Evolutionary conservation across 2,888 invertebrate species (phyloP), one percentile per base, ranked within the genome.

Genomic region (Lacanobia oleracea): DNA sequence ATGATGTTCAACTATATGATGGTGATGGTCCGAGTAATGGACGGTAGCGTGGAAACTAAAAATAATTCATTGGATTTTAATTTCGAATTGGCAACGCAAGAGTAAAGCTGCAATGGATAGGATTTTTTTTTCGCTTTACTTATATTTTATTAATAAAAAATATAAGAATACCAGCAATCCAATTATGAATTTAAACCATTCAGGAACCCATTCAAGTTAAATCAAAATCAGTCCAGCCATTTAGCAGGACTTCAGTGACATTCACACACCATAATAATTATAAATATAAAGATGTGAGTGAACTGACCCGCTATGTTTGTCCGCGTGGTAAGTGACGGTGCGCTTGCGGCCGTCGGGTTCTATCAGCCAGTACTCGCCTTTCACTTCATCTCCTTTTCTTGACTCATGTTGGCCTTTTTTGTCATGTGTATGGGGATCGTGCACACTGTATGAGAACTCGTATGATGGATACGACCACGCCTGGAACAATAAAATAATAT

Each of bases 381-480:
- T 95, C 21, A 96, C 96, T 78, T 93, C 92, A 81, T 96, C 96
- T 56, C 96, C 96, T 21, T 96, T 89, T 64, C 96, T 92, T 40
- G 84, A 81, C 85, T 97, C 97, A 59, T 95, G 90, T 75, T 96
- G 96, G 70, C 93, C 94, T 88, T 96, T 96, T 72, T 92, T 89
- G 88, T 97, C 97, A 77, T 96, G 96, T 27, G 96, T 97, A 87
- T 96, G 94, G 67, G 96, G 95, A 88, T 97, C 97, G 72, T 94
- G 88, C 67, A 97, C 97, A 84, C 94, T 94, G 89, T 97, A 97
- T 79, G 95, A 95, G 94, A 95, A 96, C 84, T 96, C 95, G 89
- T 96, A 96, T 89, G 93, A 92, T 76, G 96, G 95, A 94, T 95
- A 94, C 91, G 95, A 85, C 91, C 88, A 89, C 67, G 94, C 95